Percentiles rank a stretch among this genome's conserved stretches.
These are phyloP conservation scores for Asbolus verrucosus DNA, from an alignment of 1,140 invertebrate genomes.

Conservation along the genomic window DNA sequence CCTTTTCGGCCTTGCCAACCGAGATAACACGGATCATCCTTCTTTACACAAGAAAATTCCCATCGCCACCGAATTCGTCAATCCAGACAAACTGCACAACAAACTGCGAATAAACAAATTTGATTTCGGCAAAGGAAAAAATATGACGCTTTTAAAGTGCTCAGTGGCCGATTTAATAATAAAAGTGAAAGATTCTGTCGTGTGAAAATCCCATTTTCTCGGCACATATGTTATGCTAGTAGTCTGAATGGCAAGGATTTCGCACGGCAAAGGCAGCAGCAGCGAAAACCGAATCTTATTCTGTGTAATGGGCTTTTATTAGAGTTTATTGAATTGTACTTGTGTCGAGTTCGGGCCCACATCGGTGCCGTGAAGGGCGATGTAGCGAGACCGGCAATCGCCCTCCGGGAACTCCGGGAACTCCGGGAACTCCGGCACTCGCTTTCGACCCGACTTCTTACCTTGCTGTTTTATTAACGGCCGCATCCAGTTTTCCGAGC, in stretches of 20 bases:
- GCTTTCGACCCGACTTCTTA: slow-evolving; percentile 32
- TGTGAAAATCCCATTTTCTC: slow-evolving; percentile 40
- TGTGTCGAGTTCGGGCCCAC: slow-evolving; percentile 35
- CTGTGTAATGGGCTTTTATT: slow-evolving; percentile 41
- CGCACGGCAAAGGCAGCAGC: background rate
- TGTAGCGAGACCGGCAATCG: slow-evolving; percentile 28
- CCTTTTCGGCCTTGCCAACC: slow-evolving; percentile 23
- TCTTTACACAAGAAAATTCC: slow-evolving; percentile 13
- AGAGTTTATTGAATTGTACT: slow-evolving; percentile 43
- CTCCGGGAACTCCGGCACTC: background rate
- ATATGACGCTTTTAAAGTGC: background rate
- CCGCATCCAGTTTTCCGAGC: slow-evolving; percentile 9
- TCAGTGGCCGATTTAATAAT: slow-evolving; percentile 8
- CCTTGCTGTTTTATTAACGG: slow-evolving; percentile 33
- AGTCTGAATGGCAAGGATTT: slow-evolving; percentile 26
- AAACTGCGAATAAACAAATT: background rate
- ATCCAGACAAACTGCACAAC: background rate
- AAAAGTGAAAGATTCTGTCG: slow-evolving; percentile 29
- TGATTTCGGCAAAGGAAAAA: slow-evolving; percentile 19
- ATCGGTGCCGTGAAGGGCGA: slow-evolving; percentile 20
- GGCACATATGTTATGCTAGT: slow-evolving; percentile 26
- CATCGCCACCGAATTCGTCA: slow-evolving; percentile 11
- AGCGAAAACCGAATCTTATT: slow-evolving; percentile 33
- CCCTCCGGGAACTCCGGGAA: slow-evolving; percentile 5
- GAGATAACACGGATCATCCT: slow-evolving; percentile 34